Base-by-base conservation (phyloP, 2,797 vertebrate species). In the Florisuga fusca region DNA sequence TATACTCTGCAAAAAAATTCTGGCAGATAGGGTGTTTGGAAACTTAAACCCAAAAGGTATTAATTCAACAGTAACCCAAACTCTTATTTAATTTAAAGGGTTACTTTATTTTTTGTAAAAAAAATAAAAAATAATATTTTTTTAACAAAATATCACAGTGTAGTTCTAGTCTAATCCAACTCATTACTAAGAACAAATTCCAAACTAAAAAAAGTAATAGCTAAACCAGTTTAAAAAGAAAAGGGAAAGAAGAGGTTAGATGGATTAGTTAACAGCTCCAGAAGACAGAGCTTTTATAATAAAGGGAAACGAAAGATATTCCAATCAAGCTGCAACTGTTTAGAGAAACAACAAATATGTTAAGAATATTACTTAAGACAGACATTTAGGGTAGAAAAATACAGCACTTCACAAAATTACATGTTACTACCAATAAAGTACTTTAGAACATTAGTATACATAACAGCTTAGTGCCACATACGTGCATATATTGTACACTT, bases 241-340 rank as follows among this genome's bases (percentile, higher is more conserved):
- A 94, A 59, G 12, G 73, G 87, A 97, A 95, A 95, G 93, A 98
- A 97, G 92, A 97, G 92, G 93, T 97, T 98, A 97, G 95, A 93
- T 12, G 3, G 55, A 96, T 96, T 91, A 95, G 94, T 96, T 96
- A 97, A 97, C 86, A 97, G 96, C 96, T 97, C 95, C 95, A 84
- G 74, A 93, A 97, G 75, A 96, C 86, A 96, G 94, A 91, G 96
- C 97, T 92, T 57, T 96, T 96, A 96, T 94, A 96, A 91, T 97
- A 96, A 96, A 96, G 82, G 93, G 85, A 97, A 97, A 97, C 19
- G 58, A 97, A 96, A 97, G 95, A 97, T 87, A 95, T 94, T 97
- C 94, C 93, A 67, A 95, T 97, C 96, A 97, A 95, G 97, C 95
- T 97, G 97, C 96, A 98, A 97, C 97, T 98, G 97, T 96, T 97